Conservation (phyloP, 2,888 invertebrate genomes). For the Leucophenga maculata region DNA sequence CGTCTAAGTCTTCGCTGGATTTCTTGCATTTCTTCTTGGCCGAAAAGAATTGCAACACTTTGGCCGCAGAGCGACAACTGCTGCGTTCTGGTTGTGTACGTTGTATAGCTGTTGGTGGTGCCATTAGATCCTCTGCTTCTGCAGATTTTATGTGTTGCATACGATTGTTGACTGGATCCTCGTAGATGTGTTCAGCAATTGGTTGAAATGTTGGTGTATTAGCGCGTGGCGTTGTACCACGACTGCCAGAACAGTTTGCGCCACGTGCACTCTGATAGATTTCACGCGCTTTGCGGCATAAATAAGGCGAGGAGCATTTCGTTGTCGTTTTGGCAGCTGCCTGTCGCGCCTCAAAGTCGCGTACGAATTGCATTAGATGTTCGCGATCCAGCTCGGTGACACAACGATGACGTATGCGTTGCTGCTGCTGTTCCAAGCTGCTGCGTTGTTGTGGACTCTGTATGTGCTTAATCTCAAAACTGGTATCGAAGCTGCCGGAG, state of each 20-base stretch:
- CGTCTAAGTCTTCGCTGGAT: not conserved
- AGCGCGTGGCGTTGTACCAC: constrained; percentile 50
- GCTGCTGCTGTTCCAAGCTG: not conserved
- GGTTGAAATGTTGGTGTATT: constrained; percentile 26
- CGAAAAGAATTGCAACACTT: constrained; percentile 67
- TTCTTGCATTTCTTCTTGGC: constrained; percentile 57
- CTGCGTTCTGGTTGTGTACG: constrained; percentile 56
- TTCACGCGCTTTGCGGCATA: constrained; percentile 60
- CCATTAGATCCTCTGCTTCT: constrained; percentile 51
- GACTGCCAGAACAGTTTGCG: constrained; percentile 43
- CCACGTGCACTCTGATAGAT: constrained; percentile 51
- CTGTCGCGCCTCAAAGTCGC: constrained; percentile 65
- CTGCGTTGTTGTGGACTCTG: constrained; percentile 51
- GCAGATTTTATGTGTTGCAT: constrained; percentile 40
- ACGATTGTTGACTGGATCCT: constrained; percentile 1
- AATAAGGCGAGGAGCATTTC: constrained; percentile 54
- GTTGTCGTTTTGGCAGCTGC: constrained; percentile 45
- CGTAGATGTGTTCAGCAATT: constrained; percentile 1
- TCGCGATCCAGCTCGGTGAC: constrained; percentile 69
- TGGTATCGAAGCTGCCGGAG: constrained; percentile 71
- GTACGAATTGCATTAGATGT: constrained; percentile 63
- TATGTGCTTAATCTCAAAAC: constrained; percentile 70
- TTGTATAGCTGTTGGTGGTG: constrained; percentile 50
- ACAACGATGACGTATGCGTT: constrained; percentile 58
- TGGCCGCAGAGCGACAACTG: constrained; percentile 59